These are phyloP conservation scores for Heteropelma amictum DNA, from an alignment of 2,888 invertebrate genomes.

Conservation along the genomic window DNA sequence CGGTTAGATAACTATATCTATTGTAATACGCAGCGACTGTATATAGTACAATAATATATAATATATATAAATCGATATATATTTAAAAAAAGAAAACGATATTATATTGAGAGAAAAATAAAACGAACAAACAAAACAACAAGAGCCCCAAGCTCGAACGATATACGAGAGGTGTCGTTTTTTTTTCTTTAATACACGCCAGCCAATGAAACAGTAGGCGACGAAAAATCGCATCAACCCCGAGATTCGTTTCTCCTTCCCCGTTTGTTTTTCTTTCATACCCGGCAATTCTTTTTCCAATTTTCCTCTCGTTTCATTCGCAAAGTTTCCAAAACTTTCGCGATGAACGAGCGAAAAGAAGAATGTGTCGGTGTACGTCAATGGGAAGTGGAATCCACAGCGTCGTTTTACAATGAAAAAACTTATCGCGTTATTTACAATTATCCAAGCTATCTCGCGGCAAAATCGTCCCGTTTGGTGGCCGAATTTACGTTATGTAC, in stretches of 20 bases:
- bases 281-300: not conserved
- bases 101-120: conserved; percentile 22
- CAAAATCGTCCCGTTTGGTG: not conserved
- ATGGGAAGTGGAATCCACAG: not conserved
- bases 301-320: no score
- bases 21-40: conserved; percentile 35
- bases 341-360: not conserved
- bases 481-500: not conserved
- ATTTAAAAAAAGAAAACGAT: conserved; percentile 4
- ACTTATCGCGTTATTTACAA: conserved; percentile 41
- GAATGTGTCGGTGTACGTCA: not conserved
- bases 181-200: conserved; percentile 1
- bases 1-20: conserved; percentile 51
- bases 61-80: not conserved
- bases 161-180: conserved; percentile 10
- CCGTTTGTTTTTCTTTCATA: not conserved
- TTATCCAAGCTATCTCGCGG: conserved; percentile 9
- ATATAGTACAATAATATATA: conserved; percentile 43
- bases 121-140: conserved; percentile 48
- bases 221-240: conserved; percentile 6
- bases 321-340: no score
- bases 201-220: not conserved
- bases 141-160: conserved; percentile 27
- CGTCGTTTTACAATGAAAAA: conserved; percentile 19
- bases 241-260: not conserved